Percentiles rank a stretch among this genome's conserved stretches.
These are phyloP conservation scores for Castor canadensis DNA, from an alignment of 2,113 vertebrate species.

Conservation along the genomic window DNA sequence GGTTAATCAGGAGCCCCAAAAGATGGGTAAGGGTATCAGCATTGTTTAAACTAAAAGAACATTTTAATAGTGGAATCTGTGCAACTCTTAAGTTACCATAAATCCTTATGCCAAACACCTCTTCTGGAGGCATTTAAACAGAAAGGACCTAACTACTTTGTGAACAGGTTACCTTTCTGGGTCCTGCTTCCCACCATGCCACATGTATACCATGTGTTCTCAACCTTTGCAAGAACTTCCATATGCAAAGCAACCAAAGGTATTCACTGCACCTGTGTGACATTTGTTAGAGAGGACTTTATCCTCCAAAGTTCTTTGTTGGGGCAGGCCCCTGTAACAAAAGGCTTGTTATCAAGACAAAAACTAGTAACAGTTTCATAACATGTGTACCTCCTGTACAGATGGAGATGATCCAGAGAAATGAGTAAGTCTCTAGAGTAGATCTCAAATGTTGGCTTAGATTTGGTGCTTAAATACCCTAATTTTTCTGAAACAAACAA, in stretches of 20 bases:
- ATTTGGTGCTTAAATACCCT: not conserved
- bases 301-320: not conserved
- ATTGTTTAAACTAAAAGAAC: not conserved
- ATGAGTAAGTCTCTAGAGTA: not conserved
- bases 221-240: no score
- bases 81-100: no score
- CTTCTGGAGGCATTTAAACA: not conserved
- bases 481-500: not conserved
- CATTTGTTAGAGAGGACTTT: not conserved
- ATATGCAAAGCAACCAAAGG: accelerated
- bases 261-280: accelerated
- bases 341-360: not conserved
- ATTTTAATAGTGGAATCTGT: not conserved
- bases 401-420: not conserved
- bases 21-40: not conserved
- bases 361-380: not conserved
- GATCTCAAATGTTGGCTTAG: not conserved
- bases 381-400: not conserved
- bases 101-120: accelerated
- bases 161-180: accelerated
- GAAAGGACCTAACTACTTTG: not conserved
- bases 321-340: not conserved
- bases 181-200: not conserved
- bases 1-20: no score
- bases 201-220: accelerated